phyloP scores from a whole-genome alignment of 2,113 vertebrate genomes.

The Turnix velox region DNA sequence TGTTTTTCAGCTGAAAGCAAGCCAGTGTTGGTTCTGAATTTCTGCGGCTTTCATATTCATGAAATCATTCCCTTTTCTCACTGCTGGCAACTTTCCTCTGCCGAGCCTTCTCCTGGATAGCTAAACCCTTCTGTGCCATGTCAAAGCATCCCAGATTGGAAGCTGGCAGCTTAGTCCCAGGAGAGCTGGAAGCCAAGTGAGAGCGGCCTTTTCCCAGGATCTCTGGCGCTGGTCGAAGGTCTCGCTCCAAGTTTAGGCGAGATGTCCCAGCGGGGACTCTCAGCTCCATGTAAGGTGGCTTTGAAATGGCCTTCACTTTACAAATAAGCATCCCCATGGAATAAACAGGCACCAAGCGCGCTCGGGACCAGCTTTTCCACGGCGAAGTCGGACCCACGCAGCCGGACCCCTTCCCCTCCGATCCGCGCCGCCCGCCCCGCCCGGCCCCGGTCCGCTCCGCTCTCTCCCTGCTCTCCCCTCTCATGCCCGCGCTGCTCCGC shows the following conservation, averaged over 20 bases:
- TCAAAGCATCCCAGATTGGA: background rate
- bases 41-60: background rate
- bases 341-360: background rate
- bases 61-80: background rate
- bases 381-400: accelerated
- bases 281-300: background rate
- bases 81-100: background rate
- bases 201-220: accelerated
- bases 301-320: background rate
- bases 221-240: background rate
- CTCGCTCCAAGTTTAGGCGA: background rate
- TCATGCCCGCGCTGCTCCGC: too few relatives aligned
- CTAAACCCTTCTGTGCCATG: background rate
- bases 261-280: background rate
- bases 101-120: background rate
- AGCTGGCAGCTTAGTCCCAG: background rate
- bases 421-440: too few relatives aligned
- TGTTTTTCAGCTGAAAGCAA: background rate
- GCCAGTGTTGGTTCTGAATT: background rate
- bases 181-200: background rate
- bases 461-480: background rate
- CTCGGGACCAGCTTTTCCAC: background rate
- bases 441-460: background rate
- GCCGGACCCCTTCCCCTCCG: background rate
- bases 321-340: accelerated